Evolutionary conservation across 1,140 invertebrate genomes (phyloP).

Genomic region (Drosophila funebris): DNA sequence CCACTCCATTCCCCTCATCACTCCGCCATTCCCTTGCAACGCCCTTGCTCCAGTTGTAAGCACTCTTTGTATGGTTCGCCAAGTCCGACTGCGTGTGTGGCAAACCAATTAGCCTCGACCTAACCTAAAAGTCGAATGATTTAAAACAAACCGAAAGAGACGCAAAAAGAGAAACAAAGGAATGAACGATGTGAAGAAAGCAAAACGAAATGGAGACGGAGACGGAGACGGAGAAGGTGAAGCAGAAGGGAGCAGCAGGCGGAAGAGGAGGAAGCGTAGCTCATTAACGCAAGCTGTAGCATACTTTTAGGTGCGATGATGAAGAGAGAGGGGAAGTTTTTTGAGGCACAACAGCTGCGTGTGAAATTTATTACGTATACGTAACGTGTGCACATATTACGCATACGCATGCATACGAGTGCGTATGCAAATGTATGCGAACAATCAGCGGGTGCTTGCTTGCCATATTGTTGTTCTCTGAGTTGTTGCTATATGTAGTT

Average conservation of each 20-base stretch:
- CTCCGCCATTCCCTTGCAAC: too few species aligned
- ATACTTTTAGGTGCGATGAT: constrained; percentile 7
- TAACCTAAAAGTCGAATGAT: not conserved
- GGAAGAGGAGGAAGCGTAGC: not conserved
- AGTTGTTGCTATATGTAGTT: not conserved
- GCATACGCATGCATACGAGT: not conserved
- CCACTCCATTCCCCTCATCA: too few species aligned
- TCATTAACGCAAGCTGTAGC: constrained; percentile 11
- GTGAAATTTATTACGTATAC: constrained; percentile 16
- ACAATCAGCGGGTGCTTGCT: constrained; percentile 20
- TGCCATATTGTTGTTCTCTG: not conserved
- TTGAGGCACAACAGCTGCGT: constrained; percentile 2
- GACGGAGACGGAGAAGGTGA: too few species aligned
- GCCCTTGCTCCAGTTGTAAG: not conserved
- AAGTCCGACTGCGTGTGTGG: constrained; percentile 6
- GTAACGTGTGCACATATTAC: constrained; percentile 2
- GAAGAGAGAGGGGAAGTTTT: not conserved
- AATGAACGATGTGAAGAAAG: not conserved
- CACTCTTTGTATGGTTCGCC: constrained; percentile 1
- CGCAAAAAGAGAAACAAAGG: not conserved
- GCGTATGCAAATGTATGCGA: not conserved
- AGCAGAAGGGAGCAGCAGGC: too few species aligned
- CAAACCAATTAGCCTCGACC: constrained; percentile 7
- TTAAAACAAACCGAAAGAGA: not conserved
- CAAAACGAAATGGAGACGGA: not conserved